These are phyloP conservation scores for Kradibia gibbosae DNA, from an alignment of 1,140 invertebrate species.

Conservation along the genomic window DNA sequence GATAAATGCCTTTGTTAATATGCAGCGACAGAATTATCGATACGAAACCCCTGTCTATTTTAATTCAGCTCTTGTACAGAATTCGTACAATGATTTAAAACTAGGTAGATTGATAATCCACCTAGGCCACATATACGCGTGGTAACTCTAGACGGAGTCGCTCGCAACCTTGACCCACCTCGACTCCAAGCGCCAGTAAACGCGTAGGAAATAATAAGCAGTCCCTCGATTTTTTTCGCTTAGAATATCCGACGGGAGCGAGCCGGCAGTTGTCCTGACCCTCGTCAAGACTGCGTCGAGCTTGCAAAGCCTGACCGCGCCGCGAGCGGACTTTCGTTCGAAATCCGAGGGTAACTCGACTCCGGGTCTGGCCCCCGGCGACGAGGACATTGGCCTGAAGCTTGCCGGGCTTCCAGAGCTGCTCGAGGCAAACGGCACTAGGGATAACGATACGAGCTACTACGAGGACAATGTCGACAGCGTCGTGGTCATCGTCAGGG, in stretches of 20 bases:
- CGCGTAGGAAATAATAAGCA: no score
- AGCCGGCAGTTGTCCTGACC: slow-evolving; percentile 77
- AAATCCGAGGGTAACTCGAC: slow-evolving; percentile 22
- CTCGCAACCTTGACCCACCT: no score
- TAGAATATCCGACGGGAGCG: slow-evolving; percentile 78
- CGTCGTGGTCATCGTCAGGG: slow-evolving; percentile 64
- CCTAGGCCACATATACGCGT: no score
- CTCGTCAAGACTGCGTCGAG: slow-evolving; percentile 77
- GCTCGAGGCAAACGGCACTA: neutral
- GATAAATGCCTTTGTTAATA: no score
- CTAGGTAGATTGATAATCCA: no score
- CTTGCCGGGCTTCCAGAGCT: neutral
- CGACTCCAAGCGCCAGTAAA: no score
- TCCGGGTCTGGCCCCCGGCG: neutral
- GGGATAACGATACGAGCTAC: neutral
- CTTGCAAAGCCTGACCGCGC: slow-evolving; percentile 67
- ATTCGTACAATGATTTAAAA: no score
- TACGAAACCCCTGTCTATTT: no score
- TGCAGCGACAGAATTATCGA: no score
- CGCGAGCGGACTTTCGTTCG: neutral
- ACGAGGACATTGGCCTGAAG: slow-evolving; percentile 7
- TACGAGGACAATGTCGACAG: slow-evolving; percentile 50
- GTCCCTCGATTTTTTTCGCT: no score
- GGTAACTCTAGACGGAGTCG: no score
- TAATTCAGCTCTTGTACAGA: no score